These are phyloP conservation scores for Endomychus coccineus DNA, from an alignment of 2,888 invertebrate genomes.

Conservation along the genomic window DNA sequence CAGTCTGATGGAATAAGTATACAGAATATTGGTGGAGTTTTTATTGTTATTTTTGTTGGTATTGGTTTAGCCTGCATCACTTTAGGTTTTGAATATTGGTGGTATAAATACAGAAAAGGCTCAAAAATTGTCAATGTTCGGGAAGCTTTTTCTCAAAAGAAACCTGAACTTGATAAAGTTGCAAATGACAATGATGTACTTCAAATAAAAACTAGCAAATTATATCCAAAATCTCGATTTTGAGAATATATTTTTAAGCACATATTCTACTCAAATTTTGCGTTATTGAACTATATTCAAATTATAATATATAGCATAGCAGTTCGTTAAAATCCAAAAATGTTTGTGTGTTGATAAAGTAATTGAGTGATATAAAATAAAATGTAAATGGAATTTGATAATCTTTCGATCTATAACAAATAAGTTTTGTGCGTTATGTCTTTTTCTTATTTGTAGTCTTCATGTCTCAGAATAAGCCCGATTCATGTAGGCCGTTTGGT, in stretches of 20 bases:
- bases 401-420: too few species aligned
- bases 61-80: constrained; percentile 88
- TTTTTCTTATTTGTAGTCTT: too few species aligned
- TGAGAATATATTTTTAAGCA: constrained; percentile 23
- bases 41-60: constrained; percentile 94
- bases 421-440: too few species aligned
- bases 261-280: too few species aligned
- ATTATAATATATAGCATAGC: too few species aligned
- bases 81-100: constrained; percentile 89
- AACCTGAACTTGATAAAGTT: neutral
- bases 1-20: constrained; percentile 97
- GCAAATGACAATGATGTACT: constrained; percentile 11
- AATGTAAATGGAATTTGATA: too few species aligned
- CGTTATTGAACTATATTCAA: too few species aligned
- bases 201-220: constrained; percentile 18
- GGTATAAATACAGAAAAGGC: constrained; percentile 72
- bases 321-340: too few species aligned
- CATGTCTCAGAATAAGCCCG: too few species aligned
- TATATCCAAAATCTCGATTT: constrained; percentile 29
- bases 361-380: too few species aligned
- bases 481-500: too few species aligned
- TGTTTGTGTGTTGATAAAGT: too few species aligned
- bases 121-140: constrained; percentile 53
- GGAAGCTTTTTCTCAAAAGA: constrained; percentile 41
- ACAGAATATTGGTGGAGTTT: constrained; percentile 95